Evolutionary conservation across 2,888 invertebrate species (phyloP).

Genomic region (Oligia fasciuncula): DNA sequence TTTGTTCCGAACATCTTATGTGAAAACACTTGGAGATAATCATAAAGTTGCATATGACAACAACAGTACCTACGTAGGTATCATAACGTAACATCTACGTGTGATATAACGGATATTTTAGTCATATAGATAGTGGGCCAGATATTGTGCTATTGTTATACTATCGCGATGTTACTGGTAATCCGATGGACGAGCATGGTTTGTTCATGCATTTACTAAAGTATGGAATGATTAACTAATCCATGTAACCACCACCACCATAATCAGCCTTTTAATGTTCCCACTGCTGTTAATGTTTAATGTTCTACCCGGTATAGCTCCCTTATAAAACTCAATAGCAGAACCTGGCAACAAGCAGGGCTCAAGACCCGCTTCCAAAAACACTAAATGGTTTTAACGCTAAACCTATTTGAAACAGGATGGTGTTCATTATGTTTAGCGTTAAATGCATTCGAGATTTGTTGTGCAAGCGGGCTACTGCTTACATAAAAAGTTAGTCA

Average conservation of each 20-base stretch:
- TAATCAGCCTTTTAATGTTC: no score
- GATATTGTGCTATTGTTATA: constrained; percentile 34
- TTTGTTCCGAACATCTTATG: constrained; percentile 21
- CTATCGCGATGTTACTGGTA: constrained; percentile 26
- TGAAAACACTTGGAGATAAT: constrained; percentile 25
- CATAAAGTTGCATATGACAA: constrained; percentile 23
- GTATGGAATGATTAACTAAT: not conserved
- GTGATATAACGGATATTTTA: constrained; percentile 29
- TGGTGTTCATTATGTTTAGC: not conserved
- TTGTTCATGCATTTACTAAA: not conserved
- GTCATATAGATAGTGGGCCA: constrained; percentile 15
- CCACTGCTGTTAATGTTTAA: no score
- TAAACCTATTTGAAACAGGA: not conserved
- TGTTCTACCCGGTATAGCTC: no score
- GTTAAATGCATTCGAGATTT: not conserved
- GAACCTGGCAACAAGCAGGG: not conserved
- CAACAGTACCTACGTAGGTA: not conserved
- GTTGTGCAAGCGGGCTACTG: not conserved
- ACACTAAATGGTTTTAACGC: not conserved
- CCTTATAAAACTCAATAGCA: not conserved
- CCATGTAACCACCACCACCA: no score
- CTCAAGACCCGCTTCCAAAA: not conserved
- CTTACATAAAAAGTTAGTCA: not conserved
- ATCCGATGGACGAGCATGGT: not conserved
- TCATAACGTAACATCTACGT: constrained; percentile 5